Conservation (phyloP, 2,797 vertebrate species). For the Pseudocheirus occidentalis region DNA sequence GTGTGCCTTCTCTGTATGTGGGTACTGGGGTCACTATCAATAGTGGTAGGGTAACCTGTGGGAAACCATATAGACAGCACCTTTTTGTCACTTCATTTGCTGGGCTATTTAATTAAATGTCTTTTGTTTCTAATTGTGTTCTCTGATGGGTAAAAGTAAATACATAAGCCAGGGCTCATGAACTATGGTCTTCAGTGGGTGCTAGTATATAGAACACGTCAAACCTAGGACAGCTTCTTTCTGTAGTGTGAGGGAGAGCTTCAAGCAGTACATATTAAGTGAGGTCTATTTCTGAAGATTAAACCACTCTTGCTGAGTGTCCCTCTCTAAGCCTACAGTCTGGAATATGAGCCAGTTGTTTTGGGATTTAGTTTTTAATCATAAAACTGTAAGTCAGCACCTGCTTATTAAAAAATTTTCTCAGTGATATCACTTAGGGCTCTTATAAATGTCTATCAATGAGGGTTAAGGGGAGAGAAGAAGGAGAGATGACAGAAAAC, state of each 20-base stretch:
- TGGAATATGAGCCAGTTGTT: neutral
- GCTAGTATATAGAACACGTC: neutral
- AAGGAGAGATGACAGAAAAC: neutral
- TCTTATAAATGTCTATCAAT: neutral
- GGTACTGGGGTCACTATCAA: neutral
- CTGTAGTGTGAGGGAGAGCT: neutral
- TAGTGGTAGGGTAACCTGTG: neutral
- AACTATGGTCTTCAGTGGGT: neutral
- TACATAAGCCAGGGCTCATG: neutral
- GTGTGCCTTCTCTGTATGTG: neutral
- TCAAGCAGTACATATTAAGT: neutral
- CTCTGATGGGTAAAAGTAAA: neutral
- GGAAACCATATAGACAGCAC: neutral
- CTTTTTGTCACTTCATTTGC: neutral
- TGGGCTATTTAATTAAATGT: neutral
- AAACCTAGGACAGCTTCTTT: neutral
- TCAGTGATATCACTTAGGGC: neutral
- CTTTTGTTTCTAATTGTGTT: neutral
- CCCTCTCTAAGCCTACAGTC: accelerated
- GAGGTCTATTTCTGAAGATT: accelerated
- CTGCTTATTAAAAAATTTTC: neutral
- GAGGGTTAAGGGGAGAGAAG: neutral
- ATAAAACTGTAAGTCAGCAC: neutral
- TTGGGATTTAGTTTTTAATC: neutral
- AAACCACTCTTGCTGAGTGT: no score